These are phyloP conservation scores for Lochmaea capreae DNA, from an alignment of 2,888 invertebrate species.

Conservation along the genomic window DNA sequence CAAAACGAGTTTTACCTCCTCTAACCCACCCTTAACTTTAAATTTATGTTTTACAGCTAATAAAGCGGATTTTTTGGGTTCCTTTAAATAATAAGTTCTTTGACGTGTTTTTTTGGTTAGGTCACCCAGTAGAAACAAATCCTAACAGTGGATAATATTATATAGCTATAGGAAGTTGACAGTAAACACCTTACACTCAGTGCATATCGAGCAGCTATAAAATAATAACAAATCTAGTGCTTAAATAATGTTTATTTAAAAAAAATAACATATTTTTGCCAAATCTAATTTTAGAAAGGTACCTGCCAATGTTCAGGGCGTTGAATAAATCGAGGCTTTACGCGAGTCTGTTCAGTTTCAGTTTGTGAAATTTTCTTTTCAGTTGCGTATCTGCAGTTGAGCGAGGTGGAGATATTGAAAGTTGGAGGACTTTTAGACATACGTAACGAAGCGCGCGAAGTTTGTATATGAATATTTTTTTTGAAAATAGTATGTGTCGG, in stretches of 20 bases:
- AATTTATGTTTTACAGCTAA: not conserved
- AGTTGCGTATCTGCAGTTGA: constrained; percentile 48
- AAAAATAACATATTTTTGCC: not conserved
- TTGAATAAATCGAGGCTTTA: not conserved
- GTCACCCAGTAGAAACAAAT: not conserved
- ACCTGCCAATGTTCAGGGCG: not conserved
- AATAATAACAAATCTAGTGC: not conserved
- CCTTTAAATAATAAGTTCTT: too few species aligned
- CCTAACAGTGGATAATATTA: not conserved
- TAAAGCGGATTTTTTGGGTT: not conserved
- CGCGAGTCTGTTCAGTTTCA: not conserved
- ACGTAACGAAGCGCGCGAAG: constrained; percentile 25
- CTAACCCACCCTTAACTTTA: too few species aligned
- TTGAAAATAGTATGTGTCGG: constrained; percentile 50
- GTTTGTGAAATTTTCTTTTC: constrained; percentile 18
- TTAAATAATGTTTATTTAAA: not conserved
- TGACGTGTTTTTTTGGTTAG: not conserved
- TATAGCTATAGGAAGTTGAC: constrained; percentile 12
- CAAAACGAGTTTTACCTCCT: too few species aligned
- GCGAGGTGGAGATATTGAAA: not conserved
- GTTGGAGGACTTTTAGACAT: constrained; percentile 2
- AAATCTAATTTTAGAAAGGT: not conserved
- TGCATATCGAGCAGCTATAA: not conserved
- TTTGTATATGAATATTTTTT: constrained; percentile 23
- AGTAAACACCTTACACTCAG: not conserved